Evolutionary conservation across 1,140 invertebrate species (phyloP).

Genomic region (Ectropis grisescens): DNA sequence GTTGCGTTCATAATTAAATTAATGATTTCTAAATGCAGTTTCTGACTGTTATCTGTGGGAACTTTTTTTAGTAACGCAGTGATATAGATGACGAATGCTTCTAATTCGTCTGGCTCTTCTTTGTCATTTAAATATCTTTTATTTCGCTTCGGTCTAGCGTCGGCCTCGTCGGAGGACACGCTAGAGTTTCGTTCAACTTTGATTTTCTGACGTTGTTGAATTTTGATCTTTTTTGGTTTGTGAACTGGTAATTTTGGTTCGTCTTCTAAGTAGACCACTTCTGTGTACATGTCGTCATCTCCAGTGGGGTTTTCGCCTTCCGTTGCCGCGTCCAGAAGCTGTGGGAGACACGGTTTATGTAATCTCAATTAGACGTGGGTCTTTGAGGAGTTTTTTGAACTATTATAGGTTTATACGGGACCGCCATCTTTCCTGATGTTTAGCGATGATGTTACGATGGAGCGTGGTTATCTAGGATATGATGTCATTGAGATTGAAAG

Average conservation of each 20-base stretch:
- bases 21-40: constrained; percentile 24
- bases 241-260: constrained; percentile 1
- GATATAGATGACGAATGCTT: constrained; percentile 9
- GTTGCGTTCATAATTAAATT: constrained; percentile 18
- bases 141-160: no score
- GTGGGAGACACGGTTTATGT: no score
- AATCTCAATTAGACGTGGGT: no score
- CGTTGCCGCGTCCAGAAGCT: constrained; percentile 3
- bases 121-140: neutral
- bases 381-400: no score
- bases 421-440: no score
- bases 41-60: constrained; percentile 12
- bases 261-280: constrained; percentile 17
- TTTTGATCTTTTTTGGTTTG: neutral
- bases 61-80: constrained; percentile 15
- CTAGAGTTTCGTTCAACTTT: no score
- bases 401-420: no score
- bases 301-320: constrained; percentile 7
- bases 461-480: no score
- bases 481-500: no score
- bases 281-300: constrained; percentile 11
- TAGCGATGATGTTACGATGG: no score
- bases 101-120: constrained; percentile 12
- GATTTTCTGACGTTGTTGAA: no score
- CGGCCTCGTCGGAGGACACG: no score